Evolutionary conservation across 2,888 invertebrate species (phyloP).

Genomic region (Arctia plantaginis): DNA sequence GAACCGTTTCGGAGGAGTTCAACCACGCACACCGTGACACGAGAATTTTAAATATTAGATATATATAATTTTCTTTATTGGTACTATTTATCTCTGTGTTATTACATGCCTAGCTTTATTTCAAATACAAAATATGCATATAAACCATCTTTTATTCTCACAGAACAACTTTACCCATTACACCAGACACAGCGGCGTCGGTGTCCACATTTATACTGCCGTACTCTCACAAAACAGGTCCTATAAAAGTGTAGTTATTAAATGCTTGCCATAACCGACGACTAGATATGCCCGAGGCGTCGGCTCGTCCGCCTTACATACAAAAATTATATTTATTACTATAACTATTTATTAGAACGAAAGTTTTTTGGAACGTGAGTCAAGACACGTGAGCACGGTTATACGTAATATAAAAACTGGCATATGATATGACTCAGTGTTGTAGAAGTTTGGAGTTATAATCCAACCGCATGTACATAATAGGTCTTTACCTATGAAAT

Average conservation of each 20-base stretch:
- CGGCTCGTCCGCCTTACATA: conserved; percentile 27
- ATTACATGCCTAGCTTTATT: neutral
- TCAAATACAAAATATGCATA: neutral
- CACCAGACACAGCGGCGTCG: conserved; percentile 44
- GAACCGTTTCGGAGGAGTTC: too few species aligned
- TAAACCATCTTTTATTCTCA: neutral
- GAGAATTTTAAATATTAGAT: too few species aligned
- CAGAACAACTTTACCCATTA: neutral
- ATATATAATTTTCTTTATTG: too few species aligned
- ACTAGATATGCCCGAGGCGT: conserved; percentile 29
- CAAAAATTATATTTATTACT: conserved; percentile 37
- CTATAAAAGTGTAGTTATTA: conserved; percentile 32
- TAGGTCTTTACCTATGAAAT: too few species aligned
- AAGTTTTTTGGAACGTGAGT: conserved; percentile 34
- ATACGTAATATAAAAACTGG: conserved; percentile 6
- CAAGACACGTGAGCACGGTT: conserved; percentile 28
- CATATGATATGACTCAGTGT: conserved; percentile 1
- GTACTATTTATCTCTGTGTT: neutral
- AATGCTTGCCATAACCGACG: conserved; percentile 26
- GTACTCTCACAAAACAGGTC: conserved; percentile 38
- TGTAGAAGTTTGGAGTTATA: neutral
- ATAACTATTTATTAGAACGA: conserved; percentile 42
- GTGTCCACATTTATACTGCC: conserved; percentile 9
- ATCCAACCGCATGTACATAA: neutral
- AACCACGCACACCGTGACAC: too few species aligned